A percentile compares a stretch with the other conserved stretches of the same genome.
Conservation (phyloP, 1,140 invertebrate genomes). For the Campoletis sonorensis region DNA sequence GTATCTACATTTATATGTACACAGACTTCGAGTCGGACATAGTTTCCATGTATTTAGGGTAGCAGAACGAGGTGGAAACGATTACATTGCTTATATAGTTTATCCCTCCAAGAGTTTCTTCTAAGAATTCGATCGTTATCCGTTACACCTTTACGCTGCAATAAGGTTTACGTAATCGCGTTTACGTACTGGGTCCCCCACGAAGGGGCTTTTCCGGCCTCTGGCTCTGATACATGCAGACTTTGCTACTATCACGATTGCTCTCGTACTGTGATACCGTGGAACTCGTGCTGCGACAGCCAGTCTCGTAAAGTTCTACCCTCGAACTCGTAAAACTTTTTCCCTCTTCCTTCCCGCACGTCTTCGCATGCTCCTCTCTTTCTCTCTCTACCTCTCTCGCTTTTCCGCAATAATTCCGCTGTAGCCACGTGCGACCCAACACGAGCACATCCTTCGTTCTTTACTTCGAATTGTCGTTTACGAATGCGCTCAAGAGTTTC, state of each 20-base stretch:
- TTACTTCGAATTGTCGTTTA: constrained; percentile 39
- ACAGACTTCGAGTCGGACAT: neutral
- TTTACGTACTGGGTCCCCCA: constrained; percentile 43
- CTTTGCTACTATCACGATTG: constrained; percentile 19
- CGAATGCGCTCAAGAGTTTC: constrained; percentile 31
- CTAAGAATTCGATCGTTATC: constrained; percentile 50
- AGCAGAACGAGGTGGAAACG: constrained; percentile 22
- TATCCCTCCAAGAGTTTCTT: constrained; percentile 16
- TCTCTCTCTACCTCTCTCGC: constrained; percentile 23
- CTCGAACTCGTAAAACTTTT: constrained; percentile 48
- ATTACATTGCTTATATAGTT: constrained; percentile 18
- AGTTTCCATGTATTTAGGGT: neutral
- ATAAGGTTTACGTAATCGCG: constrained; percentile 52
- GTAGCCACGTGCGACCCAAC: constrained; percentile 31
- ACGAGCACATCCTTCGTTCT: constrained; percentile 36
- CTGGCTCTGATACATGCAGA: constrained; percentile 34
- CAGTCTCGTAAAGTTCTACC: constrained; percentile 52
- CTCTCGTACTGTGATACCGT: constrained; percentile 22
- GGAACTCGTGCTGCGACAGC: constrained; percentile 49
- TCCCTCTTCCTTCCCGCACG: neutral
- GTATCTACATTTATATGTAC: neutral
- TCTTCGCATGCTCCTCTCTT: neutral
- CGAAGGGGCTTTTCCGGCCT: constrained; percentile 31
- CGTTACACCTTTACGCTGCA: constrained; percentile 44
- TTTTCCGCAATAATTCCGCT: constrained; percentile 12